A percentile compares a stretch with the other conserved stretches of the same genome.
Conservation (phyloP, 37 sponge, comb jelly and placozoan species). For the Dysidea cf. avara region DNA sequence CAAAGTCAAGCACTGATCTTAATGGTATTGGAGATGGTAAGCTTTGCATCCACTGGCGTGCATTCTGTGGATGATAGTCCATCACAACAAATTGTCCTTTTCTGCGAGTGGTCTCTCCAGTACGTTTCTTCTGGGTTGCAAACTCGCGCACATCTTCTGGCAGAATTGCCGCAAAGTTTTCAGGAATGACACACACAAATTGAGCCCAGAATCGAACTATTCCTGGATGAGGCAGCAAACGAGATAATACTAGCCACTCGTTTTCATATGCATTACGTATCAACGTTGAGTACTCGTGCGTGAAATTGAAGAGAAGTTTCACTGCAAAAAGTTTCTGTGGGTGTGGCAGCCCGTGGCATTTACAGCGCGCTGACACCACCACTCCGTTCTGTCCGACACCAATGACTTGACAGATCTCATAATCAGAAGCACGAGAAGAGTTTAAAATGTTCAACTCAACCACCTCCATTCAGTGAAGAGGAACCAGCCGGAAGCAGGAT, state of each 20-base stretch:
- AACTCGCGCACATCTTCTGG: constrained; percentile 21
- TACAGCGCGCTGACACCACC: constrained; percentile 75
- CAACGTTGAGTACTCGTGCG: constrained; percentile 58
- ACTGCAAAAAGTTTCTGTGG: constrained; percentile 78
- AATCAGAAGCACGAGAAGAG: constrained; percentile 58
- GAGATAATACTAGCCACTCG: constrained; percentile 78
- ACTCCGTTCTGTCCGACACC: constrained; percentile 68
- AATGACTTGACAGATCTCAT: constrained; percentile 40
- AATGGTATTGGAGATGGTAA: constrained; percentile 11
- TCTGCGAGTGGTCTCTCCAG: constrained; percentile 19
- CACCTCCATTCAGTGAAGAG: constrained; percentile 62
- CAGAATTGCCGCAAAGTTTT: constrained; percentile 31
- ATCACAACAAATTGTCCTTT: constrained; percentile 73
- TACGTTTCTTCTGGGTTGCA: constrained; percentile 27
- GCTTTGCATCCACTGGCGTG: constrained; percentile 26
- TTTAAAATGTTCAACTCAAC: constrained; percentile 56
- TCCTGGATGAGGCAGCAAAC: constrained; percentile 65
- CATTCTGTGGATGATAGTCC: constrained; percentile 54
- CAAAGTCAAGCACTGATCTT: constrained; percentile 8
- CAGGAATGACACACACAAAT: constrained; percentile 73
- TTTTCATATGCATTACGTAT: constrained; percentile 78
- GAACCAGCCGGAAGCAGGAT: not conserved
- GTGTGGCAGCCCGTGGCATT: constrained; percentile 32
- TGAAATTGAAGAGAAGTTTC: constrained; percentile 79
- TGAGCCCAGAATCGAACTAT: constrained; percentile 82